Percentiles rank a stretch among this genome's conserved stretches.
Evolutionary conservation across 2,797 vertebrate species (phyloP).

Genomic region (Gambusia yucatana): DNA sequence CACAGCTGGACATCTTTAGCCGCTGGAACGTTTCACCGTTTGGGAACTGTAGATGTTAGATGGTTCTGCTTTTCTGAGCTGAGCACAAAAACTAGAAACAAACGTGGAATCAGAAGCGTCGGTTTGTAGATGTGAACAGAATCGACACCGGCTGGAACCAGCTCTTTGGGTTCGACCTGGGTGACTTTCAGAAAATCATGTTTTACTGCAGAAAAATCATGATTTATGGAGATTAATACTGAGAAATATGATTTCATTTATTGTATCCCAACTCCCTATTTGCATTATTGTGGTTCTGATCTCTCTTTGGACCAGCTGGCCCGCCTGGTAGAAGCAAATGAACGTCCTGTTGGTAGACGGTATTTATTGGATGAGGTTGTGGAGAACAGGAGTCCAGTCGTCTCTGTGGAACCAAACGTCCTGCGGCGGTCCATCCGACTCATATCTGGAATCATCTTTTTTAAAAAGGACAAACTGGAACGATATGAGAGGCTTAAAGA

Average conservation of each 20-base stretch:
- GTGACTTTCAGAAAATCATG: not conserved
- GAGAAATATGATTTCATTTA: not conserved
- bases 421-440: not conserved
- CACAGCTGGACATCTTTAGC: slow-evolving; percentile 3
- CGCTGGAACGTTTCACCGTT: not conserved
- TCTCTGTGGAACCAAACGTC: not conserved
- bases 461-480: not conserved
- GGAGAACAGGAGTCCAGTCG: not conserved
- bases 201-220: not conserved
- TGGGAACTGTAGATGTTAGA: not conserved
- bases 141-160: not conserved
- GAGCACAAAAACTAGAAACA: slow-evolving; percentile 23
- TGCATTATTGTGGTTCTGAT: not conserved
- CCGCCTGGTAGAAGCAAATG: not conserved
- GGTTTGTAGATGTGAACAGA: not conserved
- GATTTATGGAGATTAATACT: not conserved
- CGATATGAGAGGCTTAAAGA: not conserved
- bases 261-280: not conserved
- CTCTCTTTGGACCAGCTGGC: not conserved
- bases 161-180: not conserved
- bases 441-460: not conserved
- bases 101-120: not conserved
- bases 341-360: not conserved
- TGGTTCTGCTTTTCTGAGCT: not conserved
- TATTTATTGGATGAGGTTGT: not conserved